phyloP scores from a whole-genome alignment of 1,140 invertebrate species.

The Leptoteleia sp. region DNA sequence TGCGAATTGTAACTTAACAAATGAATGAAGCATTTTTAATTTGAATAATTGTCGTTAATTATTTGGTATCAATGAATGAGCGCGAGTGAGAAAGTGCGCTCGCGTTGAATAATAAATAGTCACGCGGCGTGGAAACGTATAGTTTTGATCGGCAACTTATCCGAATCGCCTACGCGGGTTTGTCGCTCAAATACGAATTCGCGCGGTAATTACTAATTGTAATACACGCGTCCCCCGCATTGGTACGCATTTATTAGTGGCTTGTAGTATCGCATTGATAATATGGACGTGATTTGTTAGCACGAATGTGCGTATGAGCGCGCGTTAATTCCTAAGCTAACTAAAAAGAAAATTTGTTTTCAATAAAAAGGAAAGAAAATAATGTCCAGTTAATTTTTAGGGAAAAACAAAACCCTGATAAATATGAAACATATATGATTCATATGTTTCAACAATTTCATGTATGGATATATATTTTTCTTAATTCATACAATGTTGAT shows the following conservation, averaged over 20 bases:
- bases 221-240: constrained; percentile 60
- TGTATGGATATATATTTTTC: too few relatives aligned
- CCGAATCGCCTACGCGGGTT: constrained; percentile 53
- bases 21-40: too few relatives aligned
- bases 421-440: too few relatives aligned
- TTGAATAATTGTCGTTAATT: constrained; percentile 37
- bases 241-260: constrained; percentile 48
- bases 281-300: constrained; percentile 40
- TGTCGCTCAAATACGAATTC: constrained; percentile 60
- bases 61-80: constrained; percentile 27
- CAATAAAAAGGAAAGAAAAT: too few relatives aligned
- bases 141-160: constrained; percentile 57
- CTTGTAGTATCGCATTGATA: constrained; percentile 33
- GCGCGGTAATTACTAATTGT: constrained; percentile 67
- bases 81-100: constrained; percentile 16
- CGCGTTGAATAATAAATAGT: constrained; percentile 38
- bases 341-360: too few relatives aligned
- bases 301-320: too few relatives aligned
- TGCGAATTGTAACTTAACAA: too few relatives aligned
- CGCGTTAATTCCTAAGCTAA: too few relatives aligned
- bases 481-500: too few relatives aligned
- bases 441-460: too few relatives aligned
- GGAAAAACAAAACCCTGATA: too few relatives aligned
- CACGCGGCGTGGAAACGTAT: constrained; percentile 41
- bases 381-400: too few relatives aligned